These are phyloP conservation scores for Stigmatopora nigra DNA, from an alignment of 2,113 vertebrate species.

Conservation along the genomic window DNA sequence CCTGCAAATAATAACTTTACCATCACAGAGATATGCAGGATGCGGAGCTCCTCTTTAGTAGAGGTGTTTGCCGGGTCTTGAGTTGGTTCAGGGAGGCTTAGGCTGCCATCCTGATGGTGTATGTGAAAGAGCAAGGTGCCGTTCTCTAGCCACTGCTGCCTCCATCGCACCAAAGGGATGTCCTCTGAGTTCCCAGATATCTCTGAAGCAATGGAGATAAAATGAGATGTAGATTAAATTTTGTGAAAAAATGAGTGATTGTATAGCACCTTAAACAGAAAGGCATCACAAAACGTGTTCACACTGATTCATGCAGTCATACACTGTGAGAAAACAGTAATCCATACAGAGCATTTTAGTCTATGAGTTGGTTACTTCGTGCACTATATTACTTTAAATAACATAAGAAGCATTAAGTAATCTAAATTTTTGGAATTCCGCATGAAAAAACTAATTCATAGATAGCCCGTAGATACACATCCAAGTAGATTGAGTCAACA, in stretches of 20 bases:
- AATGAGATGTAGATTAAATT: neutral
- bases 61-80: constrained; percentile 83
- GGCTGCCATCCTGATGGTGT: constrained; percentile 90
- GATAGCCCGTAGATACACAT: neutral
- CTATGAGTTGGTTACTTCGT: no score
- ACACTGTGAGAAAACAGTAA: no score
- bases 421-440: no score
- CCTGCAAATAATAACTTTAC: constrained; percentile 54
- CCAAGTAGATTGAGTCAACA: neutral
- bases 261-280: neutral
- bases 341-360: no score
- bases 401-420: no score
- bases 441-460: no score
- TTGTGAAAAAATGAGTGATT: neutral
- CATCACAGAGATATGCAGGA: constrained; percentile 98
- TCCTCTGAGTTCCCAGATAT: constrained; percentile 96
- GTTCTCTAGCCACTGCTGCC: constrained; percentile 97
- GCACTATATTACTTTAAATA: no score
- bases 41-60: constrained; percentile 89
- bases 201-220: constrained; percentile 67
- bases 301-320: no score
- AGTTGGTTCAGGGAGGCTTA: constrained; percentile 81
- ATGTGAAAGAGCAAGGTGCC: constrained; percentile 97
- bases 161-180: constrained; percentile 94
- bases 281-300: no score